Evolutionary conservation across 1,140 invertebrate species (phyloP).

Genomic region (Tetragnatha versicolor): DNA sequence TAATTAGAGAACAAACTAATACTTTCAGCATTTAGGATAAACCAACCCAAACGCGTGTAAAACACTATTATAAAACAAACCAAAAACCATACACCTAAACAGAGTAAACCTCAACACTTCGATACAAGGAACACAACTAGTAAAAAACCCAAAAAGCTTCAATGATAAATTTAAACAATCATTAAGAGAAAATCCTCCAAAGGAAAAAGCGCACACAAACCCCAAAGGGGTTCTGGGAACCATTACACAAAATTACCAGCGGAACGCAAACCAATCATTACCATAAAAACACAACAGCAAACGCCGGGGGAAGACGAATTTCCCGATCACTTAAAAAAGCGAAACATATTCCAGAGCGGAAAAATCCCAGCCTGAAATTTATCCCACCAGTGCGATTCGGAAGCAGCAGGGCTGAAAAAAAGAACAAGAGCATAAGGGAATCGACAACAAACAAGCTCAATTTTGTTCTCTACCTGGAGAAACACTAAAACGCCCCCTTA

Average conservation of each 20-base stretch:
- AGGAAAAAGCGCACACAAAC: no score
- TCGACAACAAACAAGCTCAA: not conserved
- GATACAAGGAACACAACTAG: no score
- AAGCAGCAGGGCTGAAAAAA: not conserved
- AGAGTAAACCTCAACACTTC: no score
- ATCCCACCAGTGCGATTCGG: not conserved
- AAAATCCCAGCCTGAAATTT: conserved; percentile 1
- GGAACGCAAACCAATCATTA: conserved; percentile 15
- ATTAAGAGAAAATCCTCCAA: no score
- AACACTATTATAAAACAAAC: no score
- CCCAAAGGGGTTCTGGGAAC: no score
- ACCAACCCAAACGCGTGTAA: no score
- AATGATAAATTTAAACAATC: no score
- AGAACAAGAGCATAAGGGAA: not conserved
- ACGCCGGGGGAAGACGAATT: not conserved
- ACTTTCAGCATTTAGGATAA: no score
- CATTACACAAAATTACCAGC: not conserved
- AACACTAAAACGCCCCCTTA: not conserved
- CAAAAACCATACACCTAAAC: no score
- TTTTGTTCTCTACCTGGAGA: conserved; percentile 4
- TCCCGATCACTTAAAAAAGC: not conserved
- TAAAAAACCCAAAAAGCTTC: no score
- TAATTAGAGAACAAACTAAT: no score
- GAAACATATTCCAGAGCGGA: not conserved
- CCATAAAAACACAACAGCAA: not conserved